These are phyloP conservation scores for Ailurus styani DNA, from an alignment of 2,113 vertebrate genomes.

Conservation along the genomic window DNA sequence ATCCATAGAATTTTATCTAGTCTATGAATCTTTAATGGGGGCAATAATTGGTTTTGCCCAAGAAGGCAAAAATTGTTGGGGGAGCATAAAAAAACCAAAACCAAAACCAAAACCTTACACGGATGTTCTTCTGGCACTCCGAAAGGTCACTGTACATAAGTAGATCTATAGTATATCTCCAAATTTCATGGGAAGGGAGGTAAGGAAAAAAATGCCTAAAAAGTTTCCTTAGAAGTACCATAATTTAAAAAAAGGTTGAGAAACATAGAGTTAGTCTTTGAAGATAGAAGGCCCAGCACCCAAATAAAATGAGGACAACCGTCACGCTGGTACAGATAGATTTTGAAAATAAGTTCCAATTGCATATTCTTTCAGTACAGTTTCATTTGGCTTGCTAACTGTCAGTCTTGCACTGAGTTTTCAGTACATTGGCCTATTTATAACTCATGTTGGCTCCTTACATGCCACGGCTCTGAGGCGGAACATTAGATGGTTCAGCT, in stretches of 20 bases:
- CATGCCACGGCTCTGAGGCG: neutral
- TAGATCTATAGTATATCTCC: neutral
- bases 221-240: neutral
- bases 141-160: neutral
- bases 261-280: neutral
- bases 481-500: neutral
- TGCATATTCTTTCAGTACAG: neutral
- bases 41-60: neutral
- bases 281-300: neutral
- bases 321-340: neutral
- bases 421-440: neutral
- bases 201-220: neutral
- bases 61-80: neutral
- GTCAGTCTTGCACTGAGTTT: neutral
- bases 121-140: neutral
- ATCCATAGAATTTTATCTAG: slow-evolving; percentile 10
- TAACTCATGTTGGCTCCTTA: neutral
- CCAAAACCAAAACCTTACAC: neutral
- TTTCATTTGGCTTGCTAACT: neutral
- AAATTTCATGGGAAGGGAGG: neutral
- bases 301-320: neutral
- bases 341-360: neutral
- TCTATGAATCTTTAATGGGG: neutral
- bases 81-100: neutral
- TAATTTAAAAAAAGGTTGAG: neutral